These are phyloP conservation scores for Catharus fuscescens DNA, from an alignment of 2,113 vertebrate genomes.

Conservation along the genomic window DNA sequence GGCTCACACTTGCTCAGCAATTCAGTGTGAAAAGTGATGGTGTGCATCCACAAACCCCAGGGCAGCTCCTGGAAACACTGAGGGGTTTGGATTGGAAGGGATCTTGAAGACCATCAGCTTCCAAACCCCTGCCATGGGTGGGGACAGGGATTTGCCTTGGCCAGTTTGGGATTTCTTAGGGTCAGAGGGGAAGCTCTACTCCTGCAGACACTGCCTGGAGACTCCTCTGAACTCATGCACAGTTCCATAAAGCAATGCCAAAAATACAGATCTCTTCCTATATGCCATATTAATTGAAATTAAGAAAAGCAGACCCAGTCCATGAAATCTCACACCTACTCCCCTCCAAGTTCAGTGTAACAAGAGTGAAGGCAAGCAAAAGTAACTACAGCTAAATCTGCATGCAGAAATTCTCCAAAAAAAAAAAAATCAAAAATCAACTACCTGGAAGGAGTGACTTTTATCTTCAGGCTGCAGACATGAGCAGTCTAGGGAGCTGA, in stretches of 20 bases:
- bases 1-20: neutral
- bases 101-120: neutral
- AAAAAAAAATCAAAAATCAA: neutral
- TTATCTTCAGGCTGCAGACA: slow-evolving; percentile 4
- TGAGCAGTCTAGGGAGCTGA: neutral
- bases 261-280: neutral
- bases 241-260: neutral
- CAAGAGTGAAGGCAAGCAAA: neutral
- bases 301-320: neutral
- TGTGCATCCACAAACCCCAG: neutral
- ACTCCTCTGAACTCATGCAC: neutral
- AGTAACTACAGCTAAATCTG: neutral
- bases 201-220: neutral
- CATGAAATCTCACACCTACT: neutral
- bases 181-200: neutral
- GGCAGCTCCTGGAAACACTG: neutral
- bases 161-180: neutral
- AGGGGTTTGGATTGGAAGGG: neutral
- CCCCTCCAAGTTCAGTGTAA: neutral
- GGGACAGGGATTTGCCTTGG: neutral
- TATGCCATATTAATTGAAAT: neutral
- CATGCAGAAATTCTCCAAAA: neutral
- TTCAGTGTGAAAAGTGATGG: neutral
- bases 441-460: neutral
- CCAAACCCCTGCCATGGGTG: neutral